These are phyloP conservation scores for Malthinus flaveolus DNA, from an alignment of 2,888 invertebrate genomes.

Conservation along the genomic window DNA sequence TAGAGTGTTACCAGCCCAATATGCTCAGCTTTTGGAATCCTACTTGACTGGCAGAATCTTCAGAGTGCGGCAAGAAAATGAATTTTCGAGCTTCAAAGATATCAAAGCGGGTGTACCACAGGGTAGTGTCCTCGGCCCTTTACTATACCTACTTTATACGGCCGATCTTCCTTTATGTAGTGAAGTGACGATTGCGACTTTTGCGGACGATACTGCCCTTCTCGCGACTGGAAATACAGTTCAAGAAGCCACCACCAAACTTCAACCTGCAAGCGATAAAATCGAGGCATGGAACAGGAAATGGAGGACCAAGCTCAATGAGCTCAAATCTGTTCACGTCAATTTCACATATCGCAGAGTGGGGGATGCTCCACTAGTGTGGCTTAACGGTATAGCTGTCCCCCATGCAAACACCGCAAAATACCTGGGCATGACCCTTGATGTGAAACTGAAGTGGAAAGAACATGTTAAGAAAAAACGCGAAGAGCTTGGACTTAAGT, in stretches of 20 bases:
- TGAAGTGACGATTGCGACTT: too few species aligned
- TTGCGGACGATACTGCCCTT: too few species aligned
- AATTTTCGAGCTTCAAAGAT: slow-evolving; percentile 3
- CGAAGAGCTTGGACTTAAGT: too few species aligned
- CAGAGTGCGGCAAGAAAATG: neutral
- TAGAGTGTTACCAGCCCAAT: slow-evolving; percentile 1
- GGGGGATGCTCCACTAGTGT: slow-evolving; percentile 1
- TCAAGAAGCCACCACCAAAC: slow-evolving; percentile 7
- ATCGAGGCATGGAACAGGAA: slow-evolving; percentile 5
- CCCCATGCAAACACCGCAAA: neutral
- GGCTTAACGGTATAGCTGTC: slow-evolving; percentile 1
- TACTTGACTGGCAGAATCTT: slow-evolving; percentile 3
- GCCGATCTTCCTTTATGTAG: too few species aligned
- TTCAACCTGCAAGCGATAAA: slow-evolving; percentile 9
- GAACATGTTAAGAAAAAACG: slow-evolving; percentile 7
- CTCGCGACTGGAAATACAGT: slow-evolving; percentile 8
- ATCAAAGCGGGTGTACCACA: too few species aligned
- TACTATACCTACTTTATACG: too few species aligned
- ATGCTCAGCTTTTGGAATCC: slow-evolving; percentile 8
- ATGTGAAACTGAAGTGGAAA: slow-evolving; percentile 6
- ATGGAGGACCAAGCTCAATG: neutral
- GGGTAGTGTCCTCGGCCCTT: too few species aligned
- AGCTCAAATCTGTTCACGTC: slow-evolving; percentile 1
- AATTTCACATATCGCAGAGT: slow-evolving; percentile 9
- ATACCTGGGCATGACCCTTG: slow-evolving; percentile 1